phyloP scores from a whole-genome alignment of 2,888 invertebrate genomes.

The Macaria liturata region DNA sequence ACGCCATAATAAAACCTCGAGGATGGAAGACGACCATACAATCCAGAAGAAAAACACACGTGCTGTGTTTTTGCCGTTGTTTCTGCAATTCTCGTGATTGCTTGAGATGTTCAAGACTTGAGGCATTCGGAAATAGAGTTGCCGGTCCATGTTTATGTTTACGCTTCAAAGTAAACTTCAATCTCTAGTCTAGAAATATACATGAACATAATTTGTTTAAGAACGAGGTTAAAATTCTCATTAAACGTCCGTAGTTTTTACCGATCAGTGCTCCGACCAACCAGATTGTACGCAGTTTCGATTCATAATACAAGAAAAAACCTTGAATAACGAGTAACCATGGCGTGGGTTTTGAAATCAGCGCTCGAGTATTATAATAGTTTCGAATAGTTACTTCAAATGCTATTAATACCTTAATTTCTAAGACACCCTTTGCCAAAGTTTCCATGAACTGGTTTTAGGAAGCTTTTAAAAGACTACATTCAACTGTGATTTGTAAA shows the following conservation, averaged over 20 bases:
- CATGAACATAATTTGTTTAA: conserved; percentile 16
- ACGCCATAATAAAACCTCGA: conserved; percentile 43
- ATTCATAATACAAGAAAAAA: conserved; percentile 46
- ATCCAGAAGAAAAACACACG: conserved; percentile 14
- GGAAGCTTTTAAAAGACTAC: background rate
- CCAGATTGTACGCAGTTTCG: conserved; percentile 46
- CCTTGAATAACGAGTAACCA: conserved; percentile 52
- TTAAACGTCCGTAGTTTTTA: conserved; percentile 56
- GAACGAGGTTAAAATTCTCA: conserved; percentile 57
- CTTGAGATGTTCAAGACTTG: conserved; percentile 5
- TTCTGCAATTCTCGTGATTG: conserved; percentile 10
- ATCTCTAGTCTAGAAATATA: conserved; percentile 21
- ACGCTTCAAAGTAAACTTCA: conserved; percentile 7
- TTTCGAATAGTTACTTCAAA: conserved; percentile 27
- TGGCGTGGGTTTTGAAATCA: conserved; percentile 59
- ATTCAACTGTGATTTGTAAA: conserved; percentile 1
- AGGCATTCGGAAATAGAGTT: conserved; percentile 14
- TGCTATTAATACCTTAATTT: too few relatives aligned
- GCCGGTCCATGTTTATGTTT: conserved; percentile 1
- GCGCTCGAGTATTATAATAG: conserved; percentile 46
- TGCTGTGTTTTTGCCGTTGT: conserved; percentile 3
- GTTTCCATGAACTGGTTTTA: too few relatives aligned
- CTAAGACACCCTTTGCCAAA: too few relatives aligned
- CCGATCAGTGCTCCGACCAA: conserved; percentile 41
- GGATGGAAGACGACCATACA: conserved; percentile 33